Conservation (phyloP, 2,888 invertebrate species). For the Dolichopus griseipennis region DNA sequence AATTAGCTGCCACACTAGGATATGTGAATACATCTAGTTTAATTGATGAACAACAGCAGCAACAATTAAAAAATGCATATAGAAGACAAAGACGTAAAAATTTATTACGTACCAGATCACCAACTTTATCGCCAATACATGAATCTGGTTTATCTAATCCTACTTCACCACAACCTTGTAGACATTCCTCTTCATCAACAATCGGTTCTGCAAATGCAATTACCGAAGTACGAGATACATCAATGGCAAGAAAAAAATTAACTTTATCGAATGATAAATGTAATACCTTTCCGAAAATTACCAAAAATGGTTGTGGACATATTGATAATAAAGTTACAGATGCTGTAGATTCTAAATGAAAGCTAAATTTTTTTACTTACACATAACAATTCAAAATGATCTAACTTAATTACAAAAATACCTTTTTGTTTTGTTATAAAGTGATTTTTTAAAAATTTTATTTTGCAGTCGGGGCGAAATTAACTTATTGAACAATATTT, state of each 20-base stretch:
- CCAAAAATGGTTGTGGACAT: neutral
- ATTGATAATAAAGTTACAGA: neutral
- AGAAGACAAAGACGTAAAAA: constrained; percentile 43
- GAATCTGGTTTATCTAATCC: constrained; percentile 64
- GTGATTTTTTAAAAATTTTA: neutral
- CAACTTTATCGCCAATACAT: constrained; percentile 58
- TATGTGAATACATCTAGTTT: constrained; percentile 40
- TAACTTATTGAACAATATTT: neutral
- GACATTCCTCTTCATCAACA: constrained; percentile 35
- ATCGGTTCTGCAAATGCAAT: neutral
- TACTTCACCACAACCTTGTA: constrained; percentile 50
- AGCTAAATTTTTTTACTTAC: too few species aligned
- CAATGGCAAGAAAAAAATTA: neutral
- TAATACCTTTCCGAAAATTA: neutral
- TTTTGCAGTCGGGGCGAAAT: neutral
- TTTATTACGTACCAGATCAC: constrained; percentile 46
- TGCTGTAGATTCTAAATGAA: neutral
- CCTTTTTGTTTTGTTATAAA: neutral
- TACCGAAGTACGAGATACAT: neutral
- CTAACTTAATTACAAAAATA: too few species aligned
- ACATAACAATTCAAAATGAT: too few species aligned
- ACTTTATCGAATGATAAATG: neutral
- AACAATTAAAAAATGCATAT: constrained; percentile 32
- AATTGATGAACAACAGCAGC: constrained; percentile 19
- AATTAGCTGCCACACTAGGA: constrained; percentile 49